These are phyloP conservation scores for Synergus itoensis DNA, from an alignment of 2,888 invertebrate species.

Conservation along the genomic window DNA sequence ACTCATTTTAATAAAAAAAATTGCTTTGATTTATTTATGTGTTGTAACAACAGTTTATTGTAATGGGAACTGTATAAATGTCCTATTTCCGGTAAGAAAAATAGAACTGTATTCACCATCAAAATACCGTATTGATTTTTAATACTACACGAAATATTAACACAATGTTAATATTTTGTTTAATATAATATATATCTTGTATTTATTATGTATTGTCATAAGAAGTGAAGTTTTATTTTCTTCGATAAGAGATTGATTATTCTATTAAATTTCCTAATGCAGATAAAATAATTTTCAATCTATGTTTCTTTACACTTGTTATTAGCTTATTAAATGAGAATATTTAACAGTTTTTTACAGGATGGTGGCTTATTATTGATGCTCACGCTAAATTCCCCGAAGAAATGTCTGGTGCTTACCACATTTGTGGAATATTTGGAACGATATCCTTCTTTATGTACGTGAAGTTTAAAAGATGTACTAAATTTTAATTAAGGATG, in stretches of 20 bases:
- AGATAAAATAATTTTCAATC: neutral
- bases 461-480: slow-evolving; percentile 65
- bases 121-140: neutral
- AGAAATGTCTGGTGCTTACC: slow-evolving; percentile 88
- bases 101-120: neutral
- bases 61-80: neutral
- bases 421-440: slow-evolving; percentile 96
- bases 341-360: slow-evolving; percentile 90
- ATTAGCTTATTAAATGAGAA: neutral
- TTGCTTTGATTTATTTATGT: too few relatives aligned
- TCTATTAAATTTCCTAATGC: neutral
- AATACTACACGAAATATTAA: too few relatives aligned
- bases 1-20: too few relatives aligned
- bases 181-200: neutral
- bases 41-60: too few relatives aligned
- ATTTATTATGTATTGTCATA: neutral
- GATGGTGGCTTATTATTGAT: slow-evolving; percentile 99
- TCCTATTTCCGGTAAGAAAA: neutral
- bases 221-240: neutral
- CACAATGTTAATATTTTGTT: too few relatives aligned
- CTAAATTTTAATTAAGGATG: neutral
- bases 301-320: neutral
- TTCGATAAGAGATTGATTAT: neutral
- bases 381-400: slow-evolving; percentile 89
- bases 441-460: slow-evolving; percentile 96